Evolutionary conservation across 2,797 vertebrate species (phyloP), one percentile per base, ranked within the genome.

Genomic region (Tokudaia muenninki): DNA sequence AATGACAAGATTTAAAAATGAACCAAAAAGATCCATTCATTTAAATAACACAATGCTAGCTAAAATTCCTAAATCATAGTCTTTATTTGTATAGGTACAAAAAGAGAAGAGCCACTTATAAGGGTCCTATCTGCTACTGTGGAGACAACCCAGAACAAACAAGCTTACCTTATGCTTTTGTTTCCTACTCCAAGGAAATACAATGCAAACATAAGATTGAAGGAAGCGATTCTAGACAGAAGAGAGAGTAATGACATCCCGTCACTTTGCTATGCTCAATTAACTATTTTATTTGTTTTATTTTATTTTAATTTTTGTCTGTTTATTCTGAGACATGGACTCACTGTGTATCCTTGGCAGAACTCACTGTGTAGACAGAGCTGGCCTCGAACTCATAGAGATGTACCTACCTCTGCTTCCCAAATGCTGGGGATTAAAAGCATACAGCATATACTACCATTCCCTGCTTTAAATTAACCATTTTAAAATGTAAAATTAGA

Each of bases 401-500:
- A n/a, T 7, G 31, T 14, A 70, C 16, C 67, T 70, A 16, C 34
- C 34, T 70, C 67, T 70, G 67, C 34, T 70, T 70, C 67, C 34
- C 34, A 19, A n/a, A 16, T 70, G 16, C 34, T 70, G 14, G 34
- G 14, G 67, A 70, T 19, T 70, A 70, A 70, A 70, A 70, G 67
- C 34, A 70, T 70, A 70, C 31, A 70, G 67, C 34, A 70, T 70
- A 70, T 13, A 34, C 14, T 13, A 81, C 52, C 52, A 37, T 81
- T 21, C 11, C 34, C 5, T 57, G 50, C 9, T 22, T 80, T 80
- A 80, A 55, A 12, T 65, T 79, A 24, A 31, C 24, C 47, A 10
- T 70, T 44, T 94, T 93, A 26, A 75, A 82, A 89, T 92, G 75
- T 47, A 87, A 91, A 90, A 79, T 70, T 52, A 75, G 55, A 93